Evolutionary conservation across 2,888 invertebrate species (phyloP), one percentile per base, ranked within the genome.

Genomic region (Meandrusa payeni): DNA sequence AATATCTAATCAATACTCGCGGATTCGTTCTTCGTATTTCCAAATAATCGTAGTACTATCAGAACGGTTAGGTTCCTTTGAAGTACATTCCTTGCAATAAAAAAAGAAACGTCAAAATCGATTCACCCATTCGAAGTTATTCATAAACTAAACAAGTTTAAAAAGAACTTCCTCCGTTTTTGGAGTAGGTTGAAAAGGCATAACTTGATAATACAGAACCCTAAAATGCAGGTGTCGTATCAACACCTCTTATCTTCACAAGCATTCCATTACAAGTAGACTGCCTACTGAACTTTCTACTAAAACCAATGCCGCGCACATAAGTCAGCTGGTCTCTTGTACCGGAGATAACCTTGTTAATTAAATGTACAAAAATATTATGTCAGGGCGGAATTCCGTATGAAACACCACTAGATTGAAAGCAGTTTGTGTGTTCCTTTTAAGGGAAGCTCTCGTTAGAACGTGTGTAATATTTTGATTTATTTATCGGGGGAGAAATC

Each of bases 271-370:
- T 28, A 36, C 20, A 33, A 20, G 27, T 9, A 32, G 12, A 34
- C 15, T 41, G 20, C 33, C 27, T 41, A 20, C 10, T 20, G 32
- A 34, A 6, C 15, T 41, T 36, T 12, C 41, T n/a, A 26, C 33
- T 32, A 13, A 24, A 38, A 24, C 23, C 12, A 20, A 32, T 15
- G 5, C 3, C 26, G 11, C 6, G 11, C 12, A 5, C 22, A 17
- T 34, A 32, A 19, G 32, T 34, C 12, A 15, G 7, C 9, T 5
- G 19, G 34, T 5, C 27, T 28, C 34, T 19, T 34, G 20, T 29
- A 27, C 11, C 19, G n/a, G 15, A 33, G 33, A 32, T 41, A 34
- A 36, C n/a, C 5, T 29, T 52, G 48, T 49, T 46, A 55, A 47
- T 47, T 36, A 37, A 39, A 29, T 42, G 37, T 5, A n/a, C 10